phyloP scores from a whole-genome alignment of 2,888 invertebrate genomes.

The Sclerodermus sp. region DNA sequence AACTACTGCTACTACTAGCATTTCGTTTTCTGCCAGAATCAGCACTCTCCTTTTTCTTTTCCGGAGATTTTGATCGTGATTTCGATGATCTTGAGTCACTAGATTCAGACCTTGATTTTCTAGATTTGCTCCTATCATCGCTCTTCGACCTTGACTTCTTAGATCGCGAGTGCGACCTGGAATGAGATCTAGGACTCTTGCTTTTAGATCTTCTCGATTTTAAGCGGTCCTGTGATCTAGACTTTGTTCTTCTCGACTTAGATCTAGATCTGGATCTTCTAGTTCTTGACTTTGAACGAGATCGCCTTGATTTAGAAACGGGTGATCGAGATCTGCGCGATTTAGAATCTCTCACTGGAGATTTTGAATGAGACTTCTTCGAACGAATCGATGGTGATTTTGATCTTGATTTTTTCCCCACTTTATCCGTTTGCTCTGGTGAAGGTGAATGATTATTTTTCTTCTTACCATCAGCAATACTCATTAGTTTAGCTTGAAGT shows the following conservation, averaged over 20 bases:
- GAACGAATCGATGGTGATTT: constrained; percentile 45
- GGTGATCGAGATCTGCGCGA: constrained; percentile 40
- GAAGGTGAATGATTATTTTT: constrained; percentile 52
- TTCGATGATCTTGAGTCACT: constrained; percentile 49
- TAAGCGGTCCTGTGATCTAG: constrained; percentile 44
- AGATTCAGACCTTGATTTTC: constrained; percentile 53
- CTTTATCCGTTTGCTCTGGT: constrained; percentile 39
- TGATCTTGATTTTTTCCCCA: constrained; percentile 38
- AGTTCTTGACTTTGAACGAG: constrained; percentile 41
- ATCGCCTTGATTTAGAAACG: constrained; percentile 27
- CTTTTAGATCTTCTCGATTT: constrained; percentile 47
- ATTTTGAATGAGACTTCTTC: constrained; percentile 51
- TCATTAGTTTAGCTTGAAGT: constrained; percentile 66
- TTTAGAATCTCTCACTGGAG: constrained; percentile 44
- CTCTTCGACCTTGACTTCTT: constrained; percentile 52
- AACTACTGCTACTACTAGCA: constrained; percentile 41
- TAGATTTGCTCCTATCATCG: constrained; percentile 51
- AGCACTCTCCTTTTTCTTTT: constrained; percentile 43
- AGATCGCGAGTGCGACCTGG: constrained; percentile 47
- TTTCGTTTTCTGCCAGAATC: constrained; percentile 37
- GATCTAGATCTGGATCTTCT: constrained; percentile 38
- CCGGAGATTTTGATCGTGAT: constrained; percentile 48
- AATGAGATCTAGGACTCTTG: constrained; percentile 42
- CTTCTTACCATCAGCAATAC: constrained; percentile 63
- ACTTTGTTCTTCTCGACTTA: constrained; percentile 44